Evolutionary conservation across 2,888 invertebrate genomes (phyloP).

Genomic region (Scaptomyza flava): DNA sequence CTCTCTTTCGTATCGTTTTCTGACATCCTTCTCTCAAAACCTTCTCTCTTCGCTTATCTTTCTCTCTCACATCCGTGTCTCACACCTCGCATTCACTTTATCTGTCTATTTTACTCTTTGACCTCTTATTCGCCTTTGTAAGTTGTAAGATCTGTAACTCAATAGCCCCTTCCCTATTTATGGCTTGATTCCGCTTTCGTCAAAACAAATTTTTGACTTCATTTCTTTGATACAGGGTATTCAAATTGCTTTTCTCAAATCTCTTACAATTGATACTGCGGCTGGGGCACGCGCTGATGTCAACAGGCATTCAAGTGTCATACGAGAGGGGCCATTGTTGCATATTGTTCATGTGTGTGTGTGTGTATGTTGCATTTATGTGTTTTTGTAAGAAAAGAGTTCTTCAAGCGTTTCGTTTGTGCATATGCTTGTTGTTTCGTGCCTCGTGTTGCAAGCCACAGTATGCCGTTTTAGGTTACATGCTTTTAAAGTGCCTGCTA

Average conservation of each 20-base stretch:
- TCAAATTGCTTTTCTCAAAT: slow-evolving; percentile 2
- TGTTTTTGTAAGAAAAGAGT: slow-evolving; percentile 29
- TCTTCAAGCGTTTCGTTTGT: slow-evolving; percentile 50
- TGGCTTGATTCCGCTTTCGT: neutral
- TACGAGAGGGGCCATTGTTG: slow-evolving; percentile 42
- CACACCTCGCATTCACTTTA: no score
- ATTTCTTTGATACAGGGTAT: neutral
- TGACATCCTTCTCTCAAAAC: no score
- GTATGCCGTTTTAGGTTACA: slow-evolving; percentile 50
- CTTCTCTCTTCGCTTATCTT: no score
- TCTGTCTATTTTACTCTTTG: no score
- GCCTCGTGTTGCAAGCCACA: slow-evolving; percentile 63
- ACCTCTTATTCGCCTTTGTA: no score
- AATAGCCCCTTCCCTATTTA: no score
- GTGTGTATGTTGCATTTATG: neutral
- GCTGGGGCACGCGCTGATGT: slow-evolving; percentile 61
- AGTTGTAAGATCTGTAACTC: no score
- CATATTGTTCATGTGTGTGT: neutral
- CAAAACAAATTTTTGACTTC: neutral
- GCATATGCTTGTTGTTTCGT: slow-evolving; percentile 5
- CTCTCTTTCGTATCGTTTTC: no score
- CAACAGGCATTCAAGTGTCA: slow-evolving; percentile 58
- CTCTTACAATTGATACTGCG: slow-evolving; percentile 29
- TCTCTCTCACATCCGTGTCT: no score
- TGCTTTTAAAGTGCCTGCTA: slow-evolving; percentile 52